Evolutionary conservation across 2,113 vertebrate genomes (phyloP), one percentile per base, ranked within the genome.

Genomic region (Proteles cristata): DNA sequence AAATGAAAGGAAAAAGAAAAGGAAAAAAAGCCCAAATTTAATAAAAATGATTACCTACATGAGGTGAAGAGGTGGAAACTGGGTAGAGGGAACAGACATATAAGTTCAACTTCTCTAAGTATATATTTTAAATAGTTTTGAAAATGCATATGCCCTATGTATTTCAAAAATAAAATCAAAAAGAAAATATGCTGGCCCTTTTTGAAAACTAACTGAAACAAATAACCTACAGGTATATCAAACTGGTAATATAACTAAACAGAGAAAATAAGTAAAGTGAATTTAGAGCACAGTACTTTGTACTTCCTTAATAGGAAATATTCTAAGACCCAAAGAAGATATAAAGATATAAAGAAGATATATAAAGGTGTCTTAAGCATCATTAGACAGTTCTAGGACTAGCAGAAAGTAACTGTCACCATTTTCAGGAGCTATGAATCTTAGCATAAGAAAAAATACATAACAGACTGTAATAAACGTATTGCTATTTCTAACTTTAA

Each of bases 401-500:
- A 93, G 11, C 11, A 94, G 21, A 4, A 96, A 96, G 11, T 93
- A 66, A 95, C 39, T 43, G 50, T 87, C 45, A 77, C 31, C 48
- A 11, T 35, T 95, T 91, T 39, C 61, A 94, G 33, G 25, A 88
- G 85, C 69, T 65, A 65, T 4, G 6, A 79, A 80, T 48, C 88
- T 92, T 65, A 58, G 25, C 74, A 28, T 81, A 93, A 94, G 55
- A 93, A 94, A 91, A 71, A 55, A 82, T 2, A 81, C 11, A 91
- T 69, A 95, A 31, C 11, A 87, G 35, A 91, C 11, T n/a, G 3
- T 23, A 80, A 68, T 55, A 14, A 55, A 76, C 6, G 5, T 35
- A 88, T n/a, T 88, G 33, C 35, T 83, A 79, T 90, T 74, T 94
- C 43, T 81, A 94, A 94, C 7, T 86, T 69, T 26, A 94, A 97